Conservation (phyloP, 2,113 vertebrate genomes). For the Centrocercus urophasianus region DNA sequence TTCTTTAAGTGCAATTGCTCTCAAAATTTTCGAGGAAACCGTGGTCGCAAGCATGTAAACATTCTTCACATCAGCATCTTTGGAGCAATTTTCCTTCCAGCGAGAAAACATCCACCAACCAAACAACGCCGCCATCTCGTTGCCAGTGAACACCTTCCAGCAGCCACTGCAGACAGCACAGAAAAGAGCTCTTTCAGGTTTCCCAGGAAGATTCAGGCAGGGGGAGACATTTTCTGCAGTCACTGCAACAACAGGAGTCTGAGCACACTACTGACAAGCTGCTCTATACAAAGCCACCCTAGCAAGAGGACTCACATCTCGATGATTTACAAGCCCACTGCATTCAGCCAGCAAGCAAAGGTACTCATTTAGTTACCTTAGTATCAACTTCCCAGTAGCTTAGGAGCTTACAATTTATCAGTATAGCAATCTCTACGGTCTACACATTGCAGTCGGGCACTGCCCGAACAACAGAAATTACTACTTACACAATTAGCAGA, state of each 20-base stretch:
- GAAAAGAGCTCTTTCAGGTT: neutral
- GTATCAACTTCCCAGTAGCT: neutral
- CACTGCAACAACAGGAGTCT: neutral
- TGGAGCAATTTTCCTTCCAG: slow-evolving; percentile 82
- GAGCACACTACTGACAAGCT: neutral
- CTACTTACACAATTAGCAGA: slow-evolving; percentile 18
- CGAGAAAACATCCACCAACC: slow-evolving; percentile 96
- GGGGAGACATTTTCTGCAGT: neutral
- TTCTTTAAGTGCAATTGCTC: slow-evolving; percentile 86
- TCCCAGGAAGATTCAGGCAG: neutral
- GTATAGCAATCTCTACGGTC: neutral
- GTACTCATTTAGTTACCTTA: neutral
- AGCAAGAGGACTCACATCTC: neutral
- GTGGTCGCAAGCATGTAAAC: slow-evolving; percentile 94
- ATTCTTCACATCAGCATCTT: slow-evolving; percentile 72
- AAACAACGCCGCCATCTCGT: slow-evolving; percentile 91
- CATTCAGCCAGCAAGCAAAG: neutral
- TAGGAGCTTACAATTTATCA: neutral
- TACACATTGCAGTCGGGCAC: neutral
- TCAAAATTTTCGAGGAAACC: slow-evolving; percentile 93
- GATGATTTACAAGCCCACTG: neutral
- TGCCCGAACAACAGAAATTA: neutral
- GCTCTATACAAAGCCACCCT: neutral
- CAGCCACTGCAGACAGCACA: slow-evolving; percentile 70
- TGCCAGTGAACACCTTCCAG: slow-evolving; percentile 96